Evolutionary conservation across 1,140 invertebrate genomes (phyloP).

Genomic region (Zaprionus capensis): DNA sequence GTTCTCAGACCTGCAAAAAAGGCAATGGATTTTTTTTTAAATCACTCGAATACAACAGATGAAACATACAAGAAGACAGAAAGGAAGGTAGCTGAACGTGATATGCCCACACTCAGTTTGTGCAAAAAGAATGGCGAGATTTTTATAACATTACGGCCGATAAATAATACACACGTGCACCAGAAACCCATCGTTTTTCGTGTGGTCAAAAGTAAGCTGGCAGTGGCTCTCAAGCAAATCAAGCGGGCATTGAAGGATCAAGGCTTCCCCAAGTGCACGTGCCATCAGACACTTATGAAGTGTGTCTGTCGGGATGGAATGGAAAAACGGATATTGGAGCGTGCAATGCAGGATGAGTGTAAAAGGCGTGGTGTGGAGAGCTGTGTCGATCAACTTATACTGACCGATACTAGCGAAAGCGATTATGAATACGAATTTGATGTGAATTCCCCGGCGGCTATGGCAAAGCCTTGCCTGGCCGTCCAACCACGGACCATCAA

Average conservation of each 20-base stretch:
- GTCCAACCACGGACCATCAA: conserved; percentile 24
- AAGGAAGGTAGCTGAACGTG: conserved; percentile 2
- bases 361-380: conserved; percentile 34
- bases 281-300: conserved; percentile 61
- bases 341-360: conserved; percentile 61
- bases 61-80: conserved; percentile 26
- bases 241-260: conserved; percentile 63
- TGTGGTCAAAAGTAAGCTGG: conserved; percentile 66
- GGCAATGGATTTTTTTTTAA: conserved; percentile 74
- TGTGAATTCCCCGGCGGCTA: conserved; percentile 67
- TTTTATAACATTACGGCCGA: conserved; percentile 64
- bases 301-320: conserved; percentile 61
- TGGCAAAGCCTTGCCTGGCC: conserved; percentile 18
- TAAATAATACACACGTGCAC: conserved; percentile 25
- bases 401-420: conserved; percentile 75
- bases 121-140: conserved; percentile 73
- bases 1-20: conserved; percentile 69
- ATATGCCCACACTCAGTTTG: conserved; percentile 62
- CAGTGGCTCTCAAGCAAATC: conserved; percentile 48
- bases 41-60: neutral
- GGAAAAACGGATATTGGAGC: conserved; percentile 58
- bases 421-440: conserved; percentile 77
- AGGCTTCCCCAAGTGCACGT: conserved; percentile 73
- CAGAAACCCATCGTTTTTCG: conserved; percentile 72
- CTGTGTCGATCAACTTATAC: conserved; percentile 49